Percentiles rank a stretch among this genome's conserved stretches.
These are phyloP conservation scores for Tupiocoris notatus DNA, from an alignment of 2,888 invertebrate species.

Conservation along the genomic window DNA sequence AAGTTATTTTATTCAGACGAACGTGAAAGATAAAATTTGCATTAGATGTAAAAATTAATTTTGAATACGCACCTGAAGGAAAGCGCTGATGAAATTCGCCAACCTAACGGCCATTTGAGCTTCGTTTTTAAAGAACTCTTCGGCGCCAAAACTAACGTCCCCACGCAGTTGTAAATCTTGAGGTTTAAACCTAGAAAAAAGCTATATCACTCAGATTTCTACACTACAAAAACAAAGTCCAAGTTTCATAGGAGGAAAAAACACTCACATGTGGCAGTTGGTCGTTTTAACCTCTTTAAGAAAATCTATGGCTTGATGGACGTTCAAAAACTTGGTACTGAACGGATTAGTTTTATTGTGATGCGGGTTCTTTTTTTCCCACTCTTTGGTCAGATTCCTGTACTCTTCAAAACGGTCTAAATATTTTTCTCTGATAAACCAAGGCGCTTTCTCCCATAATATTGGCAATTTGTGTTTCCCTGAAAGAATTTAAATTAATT, in stretches of 20 bases:
- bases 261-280: slow-evolving; percentile 62
- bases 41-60: neutral
- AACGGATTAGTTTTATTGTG: slow-evolving; percentile 28
- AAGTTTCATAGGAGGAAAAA: slow-evolving; percentile 3
- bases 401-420: slow-evolving; percentile 58
- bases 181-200: slow-evolving; percentile 66
- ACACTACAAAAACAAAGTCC: no score
- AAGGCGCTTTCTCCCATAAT: slow-evolving; percentile 73
- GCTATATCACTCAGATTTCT: no score
- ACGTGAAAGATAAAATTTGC: neutral
- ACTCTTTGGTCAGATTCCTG: slow-evolving; percentile 50
- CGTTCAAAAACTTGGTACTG: slow-evolving; percentile 54
- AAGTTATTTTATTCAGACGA: neutral
- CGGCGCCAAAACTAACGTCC: slow-evolving; percentile 81
- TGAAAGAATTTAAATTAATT: slow-evolving; percentile 52
- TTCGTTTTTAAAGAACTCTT: slow-evolving; percentile 89
- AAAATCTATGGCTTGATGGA: slow-evolving; percentile 75
- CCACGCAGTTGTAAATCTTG: slow-evolving; percentile 78
- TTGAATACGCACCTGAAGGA: slow-evolving; percentile 68
- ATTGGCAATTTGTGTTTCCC: slow-evolving; percentile 85
- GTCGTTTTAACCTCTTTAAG: slow-evolving; percentile 67
- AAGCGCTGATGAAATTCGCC: slow-evolving; percentile 93
- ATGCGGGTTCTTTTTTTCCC: slow-evolving; percentile 23
- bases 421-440: slow-evolving; percentile 70
- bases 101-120: slow-evolving; percentile 94